Evolutionary conservation across 1,140 invertebrate species (phyloP), one percentile per base, ranked within the genome.

Genomic region (Apis cerana): DNA sequence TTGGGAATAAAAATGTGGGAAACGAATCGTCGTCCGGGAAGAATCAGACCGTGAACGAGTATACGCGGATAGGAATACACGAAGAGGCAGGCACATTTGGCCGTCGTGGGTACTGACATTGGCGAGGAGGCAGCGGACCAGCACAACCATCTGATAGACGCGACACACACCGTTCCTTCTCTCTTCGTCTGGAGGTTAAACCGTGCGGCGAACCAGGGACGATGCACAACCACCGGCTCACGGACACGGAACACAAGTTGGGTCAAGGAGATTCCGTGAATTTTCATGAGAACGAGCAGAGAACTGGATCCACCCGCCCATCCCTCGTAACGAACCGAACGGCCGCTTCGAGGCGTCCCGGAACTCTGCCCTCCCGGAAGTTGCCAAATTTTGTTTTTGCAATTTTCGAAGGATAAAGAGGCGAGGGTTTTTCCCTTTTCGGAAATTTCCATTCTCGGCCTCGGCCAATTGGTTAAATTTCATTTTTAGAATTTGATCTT

Each of bases 41-140:
- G 87, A 88, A 88, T 89, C 87, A 86, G 88, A 88, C 84, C 86
- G 87, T 86, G 88, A 86, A 88, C 70, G 65, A 88, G 71, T 72
- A 62, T 21, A 74, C 65, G n/a, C 5, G 21, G 23, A 71, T 62
- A 27, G 75, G 65, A 67, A 71, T 80, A 75, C 83, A 78, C 82
- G 59, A 85, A 82, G 79, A 75, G 72, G 74, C 72, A 77, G 59
- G 58, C 80, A 76, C 72, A 82, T 82, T 82, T 81, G 67, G 67
- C 65, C 79, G 75, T 75, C 83, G 64, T 82, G 80, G 76, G 75
- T 85, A 82, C 72, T 81, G 86, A 64, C 87, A 79, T 84, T 81
- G 86, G 64, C 56, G 61, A 65, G 58, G 61, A 65, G 58, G 21
- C 80, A 83, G 64, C 87, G 77, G 76, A 80, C 62, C 84, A 82